A percentile compares a stretch with the other conserved stretches of the same genome.
Evolutionary conservation across 35 echinoderm and acorn worm genomes (phyloP).

Genomic region (Holothuria glaberrima): DNA sequence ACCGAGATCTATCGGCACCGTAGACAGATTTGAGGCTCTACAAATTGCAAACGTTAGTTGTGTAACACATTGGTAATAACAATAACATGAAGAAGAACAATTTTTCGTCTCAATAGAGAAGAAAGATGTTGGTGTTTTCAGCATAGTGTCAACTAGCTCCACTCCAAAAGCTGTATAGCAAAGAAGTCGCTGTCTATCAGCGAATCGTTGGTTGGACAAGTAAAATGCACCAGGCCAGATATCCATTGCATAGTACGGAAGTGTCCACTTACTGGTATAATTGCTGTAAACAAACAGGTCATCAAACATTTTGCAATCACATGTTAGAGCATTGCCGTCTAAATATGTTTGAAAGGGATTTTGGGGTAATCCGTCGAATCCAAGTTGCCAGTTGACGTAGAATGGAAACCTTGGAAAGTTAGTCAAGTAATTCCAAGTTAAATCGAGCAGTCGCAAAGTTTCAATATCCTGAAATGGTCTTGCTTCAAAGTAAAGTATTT

Average conservation of each 20-base stretch:
- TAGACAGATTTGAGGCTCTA: not conserved
- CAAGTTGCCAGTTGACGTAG: slow-evolving; percentile 17
- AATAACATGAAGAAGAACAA: slow-evolving; percentile 2
- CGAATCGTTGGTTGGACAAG: slow-evolving; percentile 36
- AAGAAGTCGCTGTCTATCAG: not conserved
- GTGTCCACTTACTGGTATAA: not conserved
- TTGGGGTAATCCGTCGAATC: not conserved
- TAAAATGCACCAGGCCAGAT: slow-evolving; percentile 16
- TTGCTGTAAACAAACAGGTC: not conserved
- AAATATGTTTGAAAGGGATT: slow-evolving; percentile 28
- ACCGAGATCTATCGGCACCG: not conserved
- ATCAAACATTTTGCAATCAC: slow-evolving; percentile 44
- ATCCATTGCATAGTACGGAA: not conserved
- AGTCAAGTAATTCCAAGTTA: not conserved
- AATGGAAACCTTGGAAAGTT: not conserved
- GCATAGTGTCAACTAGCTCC: not conserved
- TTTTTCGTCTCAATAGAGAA: not conserved
- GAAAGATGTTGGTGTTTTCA: not conserved
- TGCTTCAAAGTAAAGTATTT: not conserved
- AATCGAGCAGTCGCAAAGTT: not conserved
- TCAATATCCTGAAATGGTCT: not conserved
- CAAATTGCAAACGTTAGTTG: not conserved
- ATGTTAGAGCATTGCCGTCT: not conserved
- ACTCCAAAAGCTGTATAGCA: not conserved
- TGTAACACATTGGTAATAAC: slow-evolving; percentile 3